These are phyloP conservation scores for Halichondria panicea DNA, from an alignment of 37 sponge, comb jelly and placozoan genomes.

Conservation along the genomic window DNA sequence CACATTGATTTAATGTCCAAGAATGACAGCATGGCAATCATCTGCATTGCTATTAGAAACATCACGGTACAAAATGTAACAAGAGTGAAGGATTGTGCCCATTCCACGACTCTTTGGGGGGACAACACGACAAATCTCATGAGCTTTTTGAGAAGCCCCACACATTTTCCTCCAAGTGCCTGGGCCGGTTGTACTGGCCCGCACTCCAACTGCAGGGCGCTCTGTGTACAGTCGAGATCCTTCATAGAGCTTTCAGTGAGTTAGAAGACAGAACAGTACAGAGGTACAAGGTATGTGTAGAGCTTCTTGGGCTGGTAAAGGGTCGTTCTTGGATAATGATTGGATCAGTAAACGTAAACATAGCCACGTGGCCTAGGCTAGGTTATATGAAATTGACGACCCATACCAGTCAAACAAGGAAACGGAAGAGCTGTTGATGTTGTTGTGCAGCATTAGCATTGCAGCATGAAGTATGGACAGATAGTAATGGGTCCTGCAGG, in stretches of 20 bases:
- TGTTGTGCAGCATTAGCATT: no score
- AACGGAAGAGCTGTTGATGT: no score
- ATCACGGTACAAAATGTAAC: conserved; percentile 14
- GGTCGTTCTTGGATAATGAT: no score
- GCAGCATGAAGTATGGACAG: conserved; percentile 93
- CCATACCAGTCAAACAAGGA: no score
- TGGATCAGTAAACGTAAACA: no score
- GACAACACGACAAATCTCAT: background rate
- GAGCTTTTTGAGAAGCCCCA: background rate
- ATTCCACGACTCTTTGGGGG: conserved; percentile 13
- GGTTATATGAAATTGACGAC: no score
- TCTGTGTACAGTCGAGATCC: no score
- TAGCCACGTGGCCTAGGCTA: background rate
- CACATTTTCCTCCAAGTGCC: background rate
- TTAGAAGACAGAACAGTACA: no score
- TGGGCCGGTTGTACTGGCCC: background rate
- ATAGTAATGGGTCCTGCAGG: conserved; percentile 99
- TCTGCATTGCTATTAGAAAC: conserved; percentile 17
- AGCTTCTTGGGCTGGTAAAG: no score
- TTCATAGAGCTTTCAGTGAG: no score
- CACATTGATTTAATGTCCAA: conserved; percentile 14
- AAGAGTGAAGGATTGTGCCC: conserved; percentile 15
- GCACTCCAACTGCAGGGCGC: background rate
- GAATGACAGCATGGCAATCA: conserved; percentile 16
- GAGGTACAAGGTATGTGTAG: no score